A percentile compares a stretch with the other conserved stretches of the same genome.
Conservation (phyloP, 2,113 vertebrate species). For the Seriola rivoliana region DNA sequence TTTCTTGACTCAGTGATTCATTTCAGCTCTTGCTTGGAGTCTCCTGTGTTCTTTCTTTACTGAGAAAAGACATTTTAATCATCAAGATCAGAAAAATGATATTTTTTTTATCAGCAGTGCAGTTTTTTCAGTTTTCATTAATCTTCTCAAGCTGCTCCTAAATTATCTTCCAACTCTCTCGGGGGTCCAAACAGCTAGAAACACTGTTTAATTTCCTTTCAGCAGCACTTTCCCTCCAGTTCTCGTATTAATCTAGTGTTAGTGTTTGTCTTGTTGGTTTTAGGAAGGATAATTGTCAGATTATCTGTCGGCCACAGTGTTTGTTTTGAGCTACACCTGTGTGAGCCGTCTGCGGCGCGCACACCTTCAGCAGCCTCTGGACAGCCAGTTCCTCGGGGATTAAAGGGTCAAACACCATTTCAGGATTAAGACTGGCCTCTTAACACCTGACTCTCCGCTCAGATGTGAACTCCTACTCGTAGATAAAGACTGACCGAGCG, state of each 20-base stretch:
- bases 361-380: neutral
- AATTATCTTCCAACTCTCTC: neutral
- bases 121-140: slow-evolving; percentile 3
- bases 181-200: neutral
- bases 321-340: slow-evolving; percentile 39
- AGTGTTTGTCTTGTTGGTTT: neutral
- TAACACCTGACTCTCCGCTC: slow-evolving; percentile 45
- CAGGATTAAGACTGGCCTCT: slow-evolving; percentile 58
- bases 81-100: neutral
- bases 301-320: slow-evolving; percentile 3
- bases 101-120: no score
- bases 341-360: slow-evolving; percentile 2
- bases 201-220: neutral
- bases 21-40: neutral
- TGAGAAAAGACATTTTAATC: neutral
- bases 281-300: slow-evolving; percentile 15
- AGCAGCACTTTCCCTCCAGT: neutral
- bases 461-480: slow-evolving; percentile 17
- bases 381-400: slow-evolving; percentile 24
- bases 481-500: slow-evolving; percentile 13
- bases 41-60: neutral
- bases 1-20: neutral
- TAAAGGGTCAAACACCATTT: slow-evolving; percentile 59
- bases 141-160: neutral
- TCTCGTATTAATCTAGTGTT: neutral